phyloP scores from a whole-genome alignment of 2,797 vertebrate genomes.

The Hozukius guyotensis region DNA sequence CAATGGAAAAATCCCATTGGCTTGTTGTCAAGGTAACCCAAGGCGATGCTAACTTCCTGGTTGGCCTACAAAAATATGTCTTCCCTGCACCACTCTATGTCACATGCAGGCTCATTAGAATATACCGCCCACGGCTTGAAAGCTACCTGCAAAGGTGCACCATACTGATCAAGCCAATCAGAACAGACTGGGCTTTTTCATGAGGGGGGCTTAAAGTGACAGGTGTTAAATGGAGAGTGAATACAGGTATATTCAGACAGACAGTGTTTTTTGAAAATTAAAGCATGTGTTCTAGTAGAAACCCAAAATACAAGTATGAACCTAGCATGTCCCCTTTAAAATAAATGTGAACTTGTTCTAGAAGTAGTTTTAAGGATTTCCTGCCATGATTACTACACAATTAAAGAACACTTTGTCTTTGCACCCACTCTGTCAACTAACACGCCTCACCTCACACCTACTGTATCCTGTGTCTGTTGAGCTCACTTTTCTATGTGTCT shows the following conservation, averaged over 20 bases:
- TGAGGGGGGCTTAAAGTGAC: neutral
- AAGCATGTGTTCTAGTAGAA: neutral
- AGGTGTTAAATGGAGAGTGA: neutral
- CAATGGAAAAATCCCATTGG: too few relatives aligned
- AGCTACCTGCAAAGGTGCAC: neutral
- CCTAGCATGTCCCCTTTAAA: neutral
- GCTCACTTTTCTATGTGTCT: conserved; percentile 64
- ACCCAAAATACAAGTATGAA: neutral
- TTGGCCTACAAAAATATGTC: too few relatives aligned
- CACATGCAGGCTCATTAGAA: neutral
- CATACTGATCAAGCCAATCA: neutral
- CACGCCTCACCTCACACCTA: conserved; percentile 46
- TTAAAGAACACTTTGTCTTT: conserved; percentile 24
- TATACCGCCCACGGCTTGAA: fast-evolving
- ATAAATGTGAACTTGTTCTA: neutral
- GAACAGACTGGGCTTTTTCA: neutral
- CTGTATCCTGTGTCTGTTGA: conserved; percentile 58
- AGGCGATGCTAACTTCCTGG: too few relatives aligned
- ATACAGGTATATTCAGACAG: too few relatives aligned
- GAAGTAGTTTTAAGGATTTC: neutral
- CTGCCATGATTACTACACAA: neutral
- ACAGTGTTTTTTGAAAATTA: too few relatives aligned
- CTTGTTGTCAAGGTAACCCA: too few relatives aligned
- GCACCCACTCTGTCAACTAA: conserved; percentile 30
- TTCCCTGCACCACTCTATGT: neutral